A percentile compares a stretch with the other conserved stretches of the same genome.
phyloP scores from a whole-genome alignment of 2,888 invertebrate genomes.

The Drosophila maculinotata region DNA sequence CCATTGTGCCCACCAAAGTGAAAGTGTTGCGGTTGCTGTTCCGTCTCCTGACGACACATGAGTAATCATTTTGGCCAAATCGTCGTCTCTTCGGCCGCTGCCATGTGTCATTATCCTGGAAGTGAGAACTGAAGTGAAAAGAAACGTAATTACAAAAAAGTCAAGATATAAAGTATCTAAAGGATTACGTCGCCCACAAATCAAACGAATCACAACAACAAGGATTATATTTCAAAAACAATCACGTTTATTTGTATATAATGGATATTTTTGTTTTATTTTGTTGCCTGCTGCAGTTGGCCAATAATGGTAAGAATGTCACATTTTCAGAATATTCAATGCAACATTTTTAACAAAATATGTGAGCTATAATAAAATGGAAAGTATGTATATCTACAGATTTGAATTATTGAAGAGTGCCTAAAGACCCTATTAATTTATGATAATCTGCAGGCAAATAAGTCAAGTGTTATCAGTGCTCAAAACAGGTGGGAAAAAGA shows the following conservation, averaged over 20 bases:
- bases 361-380: neutral
- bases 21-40: constrained; percentile 60
- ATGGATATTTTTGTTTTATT: constrained; percentile 78
- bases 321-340: neutral
- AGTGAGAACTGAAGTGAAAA: constrained; percentile 52
- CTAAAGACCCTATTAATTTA: too few species aligned
- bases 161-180: constrained; percentile 44
- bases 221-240: constrained; percentile 29
- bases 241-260: constrained; percentile 15
- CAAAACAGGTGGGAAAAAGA: too few species aligned
- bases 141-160: constrained; percentile 39
- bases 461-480: too few species aligned
- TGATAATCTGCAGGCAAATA: too few species aligned
- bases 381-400: too few species aligned
- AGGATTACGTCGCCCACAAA: constrained; percentile 63
- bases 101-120: constrained; percentile 54
- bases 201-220: constrained; percentile 21
- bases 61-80: constrained; percentile 48
- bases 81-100: constrained; percentile 34
- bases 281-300: constrained; percentile 64
- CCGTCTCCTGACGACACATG: constrained; percentile 53
- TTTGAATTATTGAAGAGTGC: too few species aligned
- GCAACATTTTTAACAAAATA: neutral
- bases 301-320: constrained; percentile 69
- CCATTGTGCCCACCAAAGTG: constrained; percentile 57